Evolutionary conservation across 64 coral and sea anemone species (phyloP).

Genomic region (Dendrophyllia cribrosa): DNA sequence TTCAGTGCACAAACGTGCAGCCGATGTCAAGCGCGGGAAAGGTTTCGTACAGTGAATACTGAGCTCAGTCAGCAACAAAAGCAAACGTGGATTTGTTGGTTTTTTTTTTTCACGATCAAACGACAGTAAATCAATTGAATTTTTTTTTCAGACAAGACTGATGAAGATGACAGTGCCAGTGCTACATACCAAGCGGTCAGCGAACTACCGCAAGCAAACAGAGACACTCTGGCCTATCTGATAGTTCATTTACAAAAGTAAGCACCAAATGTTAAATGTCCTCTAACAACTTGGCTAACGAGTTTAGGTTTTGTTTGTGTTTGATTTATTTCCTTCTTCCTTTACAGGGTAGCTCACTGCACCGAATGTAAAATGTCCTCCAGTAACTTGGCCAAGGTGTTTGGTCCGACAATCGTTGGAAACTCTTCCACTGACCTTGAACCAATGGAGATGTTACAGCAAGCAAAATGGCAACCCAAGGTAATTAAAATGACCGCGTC

Average conservation of each 20-base stretch:
- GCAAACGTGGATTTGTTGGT: no score
- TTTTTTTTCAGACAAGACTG: constrained; percentile 54
- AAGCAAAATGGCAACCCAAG: constrained; percentile 90
- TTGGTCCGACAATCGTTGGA: constrained; percentile 90
- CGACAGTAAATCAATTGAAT: neutral
- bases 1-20: neutral
- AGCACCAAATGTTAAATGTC: neutral
- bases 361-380: constrained; percentile 94
- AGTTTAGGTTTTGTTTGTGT: no score
- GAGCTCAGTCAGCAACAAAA: no score
- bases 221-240: constrained; percentile 95
- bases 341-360: constrained; percentile 91
- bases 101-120: no score
- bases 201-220: constrained; percentile 92
- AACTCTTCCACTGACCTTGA: constrained; percentile 79
- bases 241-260: constrained; percentile 94
- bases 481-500: neutral
- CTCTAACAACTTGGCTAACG: no score
- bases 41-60: neutral
- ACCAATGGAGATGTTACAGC: constrained; percentile 91
- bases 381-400: constrained; percentile 89
- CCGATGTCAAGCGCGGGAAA: neutral
- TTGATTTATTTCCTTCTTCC: neutral
- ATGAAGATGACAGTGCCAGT: constrained; percentile 80
- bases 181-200: constrained; percentile 94